Conservation (phyloP, 1,140 invertebrate genomes). For the Linepithema humile region DNA sequence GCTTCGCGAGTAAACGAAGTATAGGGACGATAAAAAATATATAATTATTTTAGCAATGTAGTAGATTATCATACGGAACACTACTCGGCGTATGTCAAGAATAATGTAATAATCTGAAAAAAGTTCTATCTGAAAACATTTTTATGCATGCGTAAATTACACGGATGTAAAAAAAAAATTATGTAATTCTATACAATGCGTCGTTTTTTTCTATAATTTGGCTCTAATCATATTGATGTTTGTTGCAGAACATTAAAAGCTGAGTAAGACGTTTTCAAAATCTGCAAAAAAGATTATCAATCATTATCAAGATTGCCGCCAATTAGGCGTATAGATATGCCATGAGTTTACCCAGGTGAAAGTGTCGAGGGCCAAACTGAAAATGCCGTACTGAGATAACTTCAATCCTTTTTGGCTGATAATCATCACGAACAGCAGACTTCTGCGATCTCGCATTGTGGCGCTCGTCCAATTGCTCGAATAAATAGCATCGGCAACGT, state of each 20-base stretch:
- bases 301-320: background rate
- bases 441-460: background rate
- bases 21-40: background rate
- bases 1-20: no score
- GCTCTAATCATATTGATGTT: background rate
- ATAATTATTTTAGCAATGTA: background rate
- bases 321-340: no score
- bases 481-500: constrained; percentile 45
- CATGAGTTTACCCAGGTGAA: constrained; percentile 50
- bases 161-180: background rate
- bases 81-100: background rate
- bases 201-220: background rate
- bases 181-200: background rate
- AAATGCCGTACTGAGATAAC: constrained; percentile 49
- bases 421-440: constrained; percentile 23
- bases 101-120: background rate
- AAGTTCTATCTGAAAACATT: background rate
- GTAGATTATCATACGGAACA: background rate
- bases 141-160: background rate
- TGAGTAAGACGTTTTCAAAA: constrained; percentile 54
- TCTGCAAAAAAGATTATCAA: constrained; percentile 14
- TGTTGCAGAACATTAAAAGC: constrained; percentile 47
- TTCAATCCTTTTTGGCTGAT: constrained; percentile 48
- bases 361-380: constrained; percentile 22
- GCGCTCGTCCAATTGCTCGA: constrained; percentile 38